These are phyloP conservation scores for Caenorhabditis virilis DNA, from an alignment of 2,888 invertebrate genomes.

Conservation along the genomic window DNA sequence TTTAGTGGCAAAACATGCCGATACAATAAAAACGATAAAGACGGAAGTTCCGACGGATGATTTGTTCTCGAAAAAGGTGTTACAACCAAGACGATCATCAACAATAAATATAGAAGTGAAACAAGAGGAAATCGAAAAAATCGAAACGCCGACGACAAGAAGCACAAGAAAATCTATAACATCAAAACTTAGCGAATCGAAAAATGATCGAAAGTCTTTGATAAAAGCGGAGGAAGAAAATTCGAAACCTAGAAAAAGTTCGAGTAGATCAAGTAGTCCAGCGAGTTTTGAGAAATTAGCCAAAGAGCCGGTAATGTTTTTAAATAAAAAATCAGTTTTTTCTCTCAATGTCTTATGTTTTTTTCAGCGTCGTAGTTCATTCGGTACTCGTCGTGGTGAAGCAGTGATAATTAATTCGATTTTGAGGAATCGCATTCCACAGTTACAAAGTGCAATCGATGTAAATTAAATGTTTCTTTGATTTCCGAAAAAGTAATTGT, in stretches of 20 bases:
- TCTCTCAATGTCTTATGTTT: too few relatives aligned
- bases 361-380: conserved; percentile 24
- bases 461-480: too few relatives aligned
- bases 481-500: too few relatives aligned
- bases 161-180: not conserved
- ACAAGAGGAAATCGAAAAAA: not conserved
- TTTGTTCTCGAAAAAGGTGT: conserved; percentile 21
- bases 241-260: not conserved
- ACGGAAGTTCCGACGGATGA: conserved; percentile 7
- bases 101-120: too few relatives aligned
- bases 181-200: not conserved
- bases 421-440: conserved; percentile 23
- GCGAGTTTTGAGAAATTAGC: not conserved
- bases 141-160: not conserved
- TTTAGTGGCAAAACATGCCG: conserved; percentile 10
- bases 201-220: not conserved
- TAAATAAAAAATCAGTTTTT: too few relatives aligned
- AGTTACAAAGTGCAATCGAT: conserved; percentile 27
- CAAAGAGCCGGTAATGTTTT: not conserved
- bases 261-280: not conserved
- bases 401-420: conserved; percentile 32
- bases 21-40: conserved; percentile 4
- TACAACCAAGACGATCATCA: conserved; percentile 9
- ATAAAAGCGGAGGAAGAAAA: not conserved
- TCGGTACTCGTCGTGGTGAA: conserved; percentile 34